A percentile compares a stretch with the other conserved stretches of the same genome.
These are phyloP conservation scores for Capreolus pygargus DNA, from an alignment of 2,113 vertebrate genomes.

Conservation along the genomic window DNA sequence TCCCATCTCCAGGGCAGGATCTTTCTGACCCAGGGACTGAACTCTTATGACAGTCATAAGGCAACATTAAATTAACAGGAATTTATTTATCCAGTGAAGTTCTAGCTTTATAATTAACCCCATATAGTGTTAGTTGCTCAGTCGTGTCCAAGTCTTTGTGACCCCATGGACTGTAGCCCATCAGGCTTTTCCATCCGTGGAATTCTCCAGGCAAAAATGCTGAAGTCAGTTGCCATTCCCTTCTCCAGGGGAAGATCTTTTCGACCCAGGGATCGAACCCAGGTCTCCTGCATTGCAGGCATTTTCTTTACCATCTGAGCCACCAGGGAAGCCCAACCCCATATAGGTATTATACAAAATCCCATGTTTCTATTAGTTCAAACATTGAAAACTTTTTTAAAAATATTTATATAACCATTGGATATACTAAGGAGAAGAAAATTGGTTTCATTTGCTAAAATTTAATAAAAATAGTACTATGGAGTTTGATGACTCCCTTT, in stretches of 20 bases:
- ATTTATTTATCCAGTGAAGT: background rate
- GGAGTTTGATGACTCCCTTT: background rate
- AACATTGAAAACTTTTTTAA: background rate
- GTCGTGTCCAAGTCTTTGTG: background rate
- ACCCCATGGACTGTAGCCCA: accelerated
- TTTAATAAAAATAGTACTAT: background rate
- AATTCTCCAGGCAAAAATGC: background rate
- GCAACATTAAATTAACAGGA: background rate
- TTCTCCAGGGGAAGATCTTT: background rate
- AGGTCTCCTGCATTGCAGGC: background rate
- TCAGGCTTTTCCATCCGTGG: background rate
- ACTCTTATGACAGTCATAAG: background rate
- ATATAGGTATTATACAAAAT: background rate
- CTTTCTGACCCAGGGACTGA: background rate
- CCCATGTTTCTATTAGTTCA: background rate
- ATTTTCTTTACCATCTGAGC: background rate
- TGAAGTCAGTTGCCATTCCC: background rate
- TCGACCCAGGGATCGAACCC: background rate
- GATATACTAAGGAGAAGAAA: background rate
- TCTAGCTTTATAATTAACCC: background rate
- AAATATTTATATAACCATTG: background rate
- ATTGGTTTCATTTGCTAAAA: background rate
- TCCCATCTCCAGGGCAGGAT: background rate
- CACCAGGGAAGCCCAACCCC: background rate
- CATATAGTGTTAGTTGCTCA: background rate